These are phyloP conservation scores for Holothuria leucospilota DNA, from an alignment of 53 echinoderm and acorn worm species.

Conservation along the genomic window DNA sequence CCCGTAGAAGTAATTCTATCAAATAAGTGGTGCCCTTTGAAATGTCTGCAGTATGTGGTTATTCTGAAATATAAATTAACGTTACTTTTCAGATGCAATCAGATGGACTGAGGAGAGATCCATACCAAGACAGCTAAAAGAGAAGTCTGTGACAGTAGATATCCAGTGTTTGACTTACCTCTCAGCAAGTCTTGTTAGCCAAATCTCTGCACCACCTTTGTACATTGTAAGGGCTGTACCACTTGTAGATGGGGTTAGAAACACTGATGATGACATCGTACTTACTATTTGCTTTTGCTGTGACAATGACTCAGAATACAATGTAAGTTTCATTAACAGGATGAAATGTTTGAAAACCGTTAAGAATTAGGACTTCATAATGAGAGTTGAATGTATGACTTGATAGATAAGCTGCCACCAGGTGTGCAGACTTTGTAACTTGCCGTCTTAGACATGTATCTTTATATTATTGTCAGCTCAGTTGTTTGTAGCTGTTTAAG, in stretches of 20 bases:
- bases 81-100: neutral
- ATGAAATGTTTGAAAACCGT: too few relatives aligned
- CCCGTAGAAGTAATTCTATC: too few relatives aligned
- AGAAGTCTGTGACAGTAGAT: neutral
- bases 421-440: too few relatives aligned
- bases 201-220: neutral
- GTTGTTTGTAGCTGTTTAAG: too few relatives aligned
- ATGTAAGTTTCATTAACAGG: neutral
- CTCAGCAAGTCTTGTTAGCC: neutral
- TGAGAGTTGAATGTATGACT: too few relatives aligned
- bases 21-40: too few relatives aligned
- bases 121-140: neutral
- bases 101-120: slow-evolving; percentile 25
- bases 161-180: neutral
- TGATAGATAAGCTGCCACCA: too few relatives aligned
- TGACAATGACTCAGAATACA: slow-evolving; percentile 17
- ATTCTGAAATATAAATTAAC: too few relatives aligned
- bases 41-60: too few relatives aligned
- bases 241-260: neutral
- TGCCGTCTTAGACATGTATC: too few relatives aligned
- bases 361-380: too few relatives aligned
- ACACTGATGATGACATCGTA: neutral
- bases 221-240: neutral
- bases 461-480: too few relatives aligned
- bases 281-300: neutral